Percentiles rank a stretch among this genome's conserved stretches.
Evolutionary conservation across 2,888 invertebrate genomes (phyloP).

Genomic region (Coremacera marginata): DNA sequence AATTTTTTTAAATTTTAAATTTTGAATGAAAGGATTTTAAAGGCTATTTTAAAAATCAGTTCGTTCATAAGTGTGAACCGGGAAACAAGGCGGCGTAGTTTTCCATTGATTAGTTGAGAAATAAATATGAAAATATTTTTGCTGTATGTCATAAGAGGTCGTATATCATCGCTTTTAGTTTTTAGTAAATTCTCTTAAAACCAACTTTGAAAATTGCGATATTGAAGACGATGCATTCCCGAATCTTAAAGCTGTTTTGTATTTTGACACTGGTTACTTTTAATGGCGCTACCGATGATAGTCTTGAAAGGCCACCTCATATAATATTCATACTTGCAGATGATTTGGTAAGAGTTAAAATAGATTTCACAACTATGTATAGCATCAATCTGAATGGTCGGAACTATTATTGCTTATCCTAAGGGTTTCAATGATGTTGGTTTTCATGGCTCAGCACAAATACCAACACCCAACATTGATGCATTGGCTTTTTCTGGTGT

Average conservation of each 20-base stretch:
- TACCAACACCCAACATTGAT: conserved; percentile 93
- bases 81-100: too few relatives aligned
- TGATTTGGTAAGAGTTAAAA: conserved; percentile 79
- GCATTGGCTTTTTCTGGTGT: conserved; percentile 87
- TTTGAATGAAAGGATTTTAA: too few relatives aligned
- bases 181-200: too few relatives aligned
- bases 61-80: too few relatives aligned
- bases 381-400: neutral
- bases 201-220: neutral
- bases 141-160: too few relatives aligned
- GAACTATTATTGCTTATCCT: too few relatives aligned
- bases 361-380: neutral
- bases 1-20: too few relatives aligned
- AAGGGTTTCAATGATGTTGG: conserved; percentile 96
- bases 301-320: conserved; percentile 71
- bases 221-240: too few relatives aligned
- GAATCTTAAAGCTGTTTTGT: neutral
- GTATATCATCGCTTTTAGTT: too few relatives aligned
- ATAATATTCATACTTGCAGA: conserved; percentile 89
- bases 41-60: too few relatives aligned
- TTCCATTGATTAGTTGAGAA: too few relatives aligned
- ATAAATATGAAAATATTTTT: too few relatives aligned
- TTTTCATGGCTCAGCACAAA: conserved; percentile 89
- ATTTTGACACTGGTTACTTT: neutral
- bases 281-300: neutral